phyloP scores from a whole-genome alignment of 2,888 invertebrate species.

The Pocota personata region DNA sequence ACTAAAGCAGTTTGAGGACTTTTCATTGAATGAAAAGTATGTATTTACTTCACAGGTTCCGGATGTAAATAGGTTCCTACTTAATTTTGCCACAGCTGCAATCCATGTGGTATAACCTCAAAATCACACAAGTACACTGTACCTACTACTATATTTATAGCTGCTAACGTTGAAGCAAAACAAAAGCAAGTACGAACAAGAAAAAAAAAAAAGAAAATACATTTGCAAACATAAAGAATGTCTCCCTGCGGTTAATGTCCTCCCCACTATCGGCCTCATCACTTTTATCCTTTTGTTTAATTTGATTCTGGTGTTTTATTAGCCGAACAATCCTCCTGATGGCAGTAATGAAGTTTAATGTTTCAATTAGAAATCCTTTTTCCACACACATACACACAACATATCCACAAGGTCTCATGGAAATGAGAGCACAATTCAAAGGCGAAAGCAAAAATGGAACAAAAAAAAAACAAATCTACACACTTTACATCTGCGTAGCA shows the following conservation, averaged over 20 bases:
- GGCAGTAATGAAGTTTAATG: conserved; percentile 80
- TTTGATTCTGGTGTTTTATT: conserved; percentile 70
- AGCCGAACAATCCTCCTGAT: conserved; percentile 75
- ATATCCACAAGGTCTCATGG: conserved; percentile 19
- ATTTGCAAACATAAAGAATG: conserved; percentile 34
- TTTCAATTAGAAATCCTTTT: conserved; percentile 79
- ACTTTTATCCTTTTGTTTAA: conserved; percentile 67
- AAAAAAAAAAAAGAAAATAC: not conserved
- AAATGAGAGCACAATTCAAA: conserved; percentile 6
- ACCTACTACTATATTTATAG: not conserved
- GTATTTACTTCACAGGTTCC: not conserved
- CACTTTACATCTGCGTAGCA: conserved; percentile 64
- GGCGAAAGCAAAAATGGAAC: conserved; percentile 18
- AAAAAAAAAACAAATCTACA: conserved; percentile 27
- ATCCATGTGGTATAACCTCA: not conserved
- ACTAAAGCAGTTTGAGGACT: no score
- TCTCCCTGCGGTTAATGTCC: conserved; percentile 47
- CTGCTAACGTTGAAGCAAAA: not conserved
- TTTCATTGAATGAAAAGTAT: no score
- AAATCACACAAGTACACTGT: not conserved
- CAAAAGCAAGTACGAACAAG: not conserved
- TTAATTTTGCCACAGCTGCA: conserved; percentile 6
- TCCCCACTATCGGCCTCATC: conserved; percentile 38
- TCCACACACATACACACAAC: conserved; percentile 10
- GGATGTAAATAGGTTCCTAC: not conserved